Percentiles rank a stretch among this genome's conserved stretches.
Evolutionary conservation across 92 coral and sea anemone species (phyloP).

Genomic region (Bergia sp.): DNA sequence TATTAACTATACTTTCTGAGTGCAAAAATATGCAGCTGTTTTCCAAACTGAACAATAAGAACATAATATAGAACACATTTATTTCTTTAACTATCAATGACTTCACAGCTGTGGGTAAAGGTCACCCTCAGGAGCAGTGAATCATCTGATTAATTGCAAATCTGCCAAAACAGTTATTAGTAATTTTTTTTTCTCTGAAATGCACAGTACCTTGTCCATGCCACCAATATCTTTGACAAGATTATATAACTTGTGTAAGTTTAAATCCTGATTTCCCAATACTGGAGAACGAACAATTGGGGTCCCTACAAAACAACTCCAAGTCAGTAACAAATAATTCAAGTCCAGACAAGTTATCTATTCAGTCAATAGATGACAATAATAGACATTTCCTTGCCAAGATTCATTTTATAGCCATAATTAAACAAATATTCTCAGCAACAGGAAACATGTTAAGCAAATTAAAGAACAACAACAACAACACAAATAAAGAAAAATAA

Average conservation of each 20-base stretch:
- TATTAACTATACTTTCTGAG: too few species aligned
- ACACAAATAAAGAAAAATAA: too few species aligned
- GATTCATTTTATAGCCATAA: neutral
- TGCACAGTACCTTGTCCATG: conserved; percentile 87
- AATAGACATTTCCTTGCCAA: conserved; percentile 20
- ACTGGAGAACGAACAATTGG: conserved; percentile 91
- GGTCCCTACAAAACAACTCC: conserved; percentile 65
- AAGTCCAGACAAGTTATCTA: neutral
- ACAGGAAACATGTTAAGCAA: neutral
- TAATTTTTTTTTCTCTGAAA: neutral
- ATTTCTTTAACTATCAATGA: neutral
- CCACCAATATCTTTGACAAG: conserved; percentile 89
- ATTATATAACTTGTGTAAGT: conserved; percentile 81
- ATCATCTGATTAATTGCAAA: neutral
- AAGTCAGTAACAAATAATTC: neutral
- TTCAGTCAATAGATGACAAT: neutral
- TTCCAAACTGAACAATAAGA: neutral
- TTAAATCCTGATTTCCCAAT: conserved; percentile 94
- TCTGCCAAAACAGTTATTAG: neutral
- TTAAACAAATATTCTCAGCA: neutral
- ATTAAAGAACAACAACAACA: neutral
- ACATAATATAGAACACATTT: too few species aligned
- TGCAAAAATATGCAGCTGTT: neutral
- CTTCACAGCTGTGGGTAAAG: neutral
- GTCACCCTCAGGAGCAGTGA: neutral